Evolutionary conservation across 2,113 vertebrate genomes (phyloP).

Genomic region (Halcyon senegalensis): DNA sequence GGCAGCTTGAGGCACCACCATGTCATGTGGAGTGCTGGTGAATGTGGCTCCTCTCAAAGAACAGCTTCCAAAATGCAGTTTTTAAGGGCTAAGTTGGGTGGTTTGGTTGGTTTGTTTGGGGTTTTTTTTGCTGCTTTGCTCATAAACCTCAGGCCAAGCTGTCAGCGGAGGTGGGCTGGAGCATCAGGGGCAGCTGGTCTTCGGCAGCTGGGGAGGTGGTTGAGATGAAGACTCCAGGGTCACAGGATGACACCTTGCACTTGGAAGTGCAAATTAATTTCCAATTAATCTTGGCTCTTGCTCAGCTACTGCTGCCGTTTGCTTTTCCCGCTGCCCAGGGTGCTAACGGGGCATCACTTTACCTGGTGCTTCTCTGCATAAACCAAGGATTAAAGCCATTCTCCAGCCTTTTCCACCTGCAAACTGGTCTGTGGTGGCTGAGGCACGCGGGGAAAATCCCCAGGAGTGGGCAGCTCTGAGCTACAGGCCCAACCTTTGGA

Average conservation of each 20-base stretch:
- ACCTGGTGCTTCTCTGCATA: background rate
- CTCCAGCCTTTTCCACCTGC: background rate
- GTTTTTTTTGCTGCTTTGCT: background rate
- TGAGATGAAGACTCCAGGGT: background rate
- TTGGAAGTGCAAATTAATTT: background rate
- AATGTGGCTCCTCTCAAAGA: background rate
- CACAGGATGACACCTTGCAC: background rate
- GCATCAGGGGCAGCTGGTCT: fast-evolving
- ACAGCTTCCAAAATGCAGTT: background rate
- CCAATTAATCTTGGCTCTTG: background rate
- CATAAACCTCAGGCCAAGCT: background rate
- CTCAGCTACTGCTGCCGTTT: background rate
- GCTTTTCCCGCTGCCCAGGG: background rate
- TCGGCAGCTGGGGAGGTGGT: background rate
- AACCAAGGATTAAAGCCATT: background rate
- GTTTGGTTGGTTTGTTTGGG: background rate
- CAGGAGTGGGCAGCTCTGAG: fast-evolving
- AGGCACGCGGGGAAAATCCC: background rate
- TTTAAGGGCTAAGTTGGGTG: background rate
- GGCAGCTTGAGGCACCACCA: fast-evolving
- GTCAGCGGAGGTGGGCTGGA: background rate
- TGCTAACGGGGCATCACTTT: fast-evolving
- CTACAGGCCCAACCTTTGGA: fast-evolving
- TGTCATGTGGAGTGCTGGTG: fast-evolving
- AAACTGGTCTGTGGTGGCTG: background rate